Base-by-base conservation (phyloP, 2,797 vertebrate genomes). In the Myotis findleyi region DNA sequence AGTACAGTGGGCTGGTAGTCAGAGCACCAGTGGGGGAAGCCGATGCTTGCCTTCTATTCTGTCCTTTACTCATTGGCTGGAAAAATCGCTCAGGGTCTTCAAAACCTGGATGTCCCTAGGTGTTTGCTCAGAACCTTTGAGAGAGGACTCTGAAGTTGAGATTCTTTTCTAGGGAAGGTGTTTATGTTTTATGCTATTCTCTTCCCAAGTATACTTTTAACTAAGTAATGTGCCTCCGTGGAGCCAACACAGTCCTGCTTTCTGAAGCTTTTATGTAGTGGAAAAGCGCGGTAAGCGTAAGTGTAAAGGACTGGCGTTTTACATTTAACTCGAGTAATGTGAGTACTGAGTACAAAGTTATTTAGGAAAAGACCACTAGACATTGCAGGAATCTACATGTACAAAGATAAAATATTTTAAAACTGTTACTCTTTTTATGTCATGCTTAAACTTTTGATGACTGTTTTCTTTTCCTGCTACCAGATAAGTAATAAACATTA, bases 401-500 rank as follows among this genome's bases (percentile, higher is more conserved):
- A 23, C 14, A 72, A 33, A 79, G 66, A 62, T 49, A 76, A 55
- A 55, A 2, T 83, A 84, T 71, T 92, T 87, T 59, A 68, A 59
- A 57, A 62, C 47, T 27, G 51, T 73, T 79, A 75, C 88, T 84
- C 57, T 85, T 96, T 96, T 77, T 94, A 86, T 92, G 57, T 87
- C 55, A 41, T 73, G 2, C 91, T 96, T 92, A 55, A 85, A 33
- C 33, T 91, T 94, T 49, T 85, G 33, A 79, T 62, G 73, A 71
- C 10, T 68, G 4, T 36, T 30, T 93, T 82, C 30, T 94, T 96
- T 95, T 80, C 7, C n/a, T 95, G 81, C 87, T 41, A 47, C 17
- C 25, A 64, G 44, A 87, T 38, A 87, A 91, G 72, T 49, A 82
- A 73, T 16, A 81, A 93, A 93, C 44, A 86, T 36, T 59, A 30